Base-by-base conservation (phyloP, 2,113 vertebrate species). In the Hippocampus zosterae region DNA sequence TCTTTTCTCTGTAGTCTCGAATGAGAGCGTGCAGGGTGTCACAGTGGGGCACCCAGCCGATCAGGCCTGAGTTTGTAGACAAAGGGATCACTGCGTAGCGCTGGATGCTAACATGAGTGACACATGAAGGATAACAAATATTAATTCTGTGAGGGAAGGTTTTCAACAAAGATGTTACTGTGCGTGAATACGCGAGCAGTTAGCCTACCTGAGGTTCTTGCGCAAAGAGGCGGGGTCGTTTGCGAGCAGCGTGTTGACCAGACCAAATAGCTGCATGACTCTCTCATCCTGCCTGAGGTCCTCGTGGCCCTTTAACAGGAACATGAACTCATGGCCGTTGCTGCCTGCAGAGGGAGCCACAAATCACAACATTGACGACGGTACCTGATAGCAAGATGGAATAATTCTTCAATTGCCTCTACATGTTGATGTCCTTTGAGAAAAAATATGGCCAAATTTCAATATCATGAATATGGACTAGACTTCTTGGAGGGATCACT, bases 41-140 rank as follows among this genome's bases (percentile, higher is more conserved):
- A 27, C 97, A 99, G 91, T 98, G 97, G 3, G 97, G 97, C 16
- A 99, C 97, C 97, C 97, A 99, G 81, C 97, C 97, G 63, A 99
- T 99, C 76, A 99, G 91, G 62, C 97, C 97, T 0, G 97, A 99
- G 89, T 99, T 99, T 65, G 97, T 99, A 27, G 97, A 99, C 61
- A 99, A 85, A 0, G 97, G 97, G 70, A 99, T 99, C 55, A 99
- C 97, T 0, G 97, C 97, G 0, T 99, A 99, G 52, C 96, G 93
- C 91, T 99, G 97, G 87, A 99, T 99, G 86, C 97, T 99, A 70
- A 33, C 3, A 37, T 33, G 40, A 46, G 50, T 67, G 48, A 72
- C 21, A 77, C 29, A 59, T 0, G 1, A 0, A 62, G 11, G 46
- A 23, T 3, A 11, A 55, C 8, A 23, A 11, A 25, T 12, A 56